Base-by-base conservation (phyloP, 1,140 invertebrate genomes). In the Sogatella furcifera region DNA sequence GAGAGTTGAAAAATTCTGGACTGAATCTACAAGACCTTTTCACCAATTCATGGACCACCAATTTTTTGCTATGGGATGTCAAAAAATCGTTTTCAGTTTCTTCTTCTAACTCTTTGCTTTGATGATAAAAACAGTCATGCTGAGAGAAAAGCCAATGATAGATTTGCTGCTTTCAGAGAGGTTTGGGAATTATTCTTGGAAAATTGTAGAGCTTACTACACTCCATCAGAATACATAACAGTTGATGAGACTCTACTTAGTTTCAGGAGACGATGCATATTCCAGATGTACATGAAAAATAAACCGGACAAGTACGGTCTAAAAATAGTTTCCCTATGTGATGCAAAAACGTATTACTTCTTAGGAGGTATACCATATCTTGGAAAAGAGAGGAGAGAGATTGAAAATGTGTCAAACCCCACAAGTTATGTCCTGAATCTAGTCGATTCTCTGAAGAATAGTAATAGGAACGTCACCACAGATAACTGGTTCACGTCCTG, bases 401-500 rank as follows among this genome's bases (percentile, higher is more conserved):
- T 17, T 44, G 17, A 44, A 43, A 41, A 58, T 10, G 15, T 62
- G 17, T 11, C 21, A 5, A 9, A 42, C 28, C 59, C 62, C 22
- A 52, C 46, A 1, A 19, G 59, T 19, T 52, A 57, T 52, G 61
- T 62, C 9, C 24, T 65, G 17, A 53, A 49, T n/a, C 52, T 65
- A n/a, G 14, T 19, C 17, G 43, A 44, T n/a, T 19, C 14, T n/a
- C 14, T 44, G 17, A 44, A 44, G 1, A 57, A 31, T 19, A 46
- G n/a, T n/a, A 52, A 52, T 17, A 52, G 49, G 21, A 60, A 60
- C 34, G 11, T 52, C 17, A 60, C 58, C 6, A 34, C 58, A 14
- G 57, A 59, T 53, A 60, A 60, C 31, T 60, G 58, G 58, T 53
- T 55, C 42, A 63, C 34, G 4, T 61, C 59, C 14, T 28, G 13